Conservation (phyloP, 2,888 invertebrate species). For the Lamproptera curius region DNA sequence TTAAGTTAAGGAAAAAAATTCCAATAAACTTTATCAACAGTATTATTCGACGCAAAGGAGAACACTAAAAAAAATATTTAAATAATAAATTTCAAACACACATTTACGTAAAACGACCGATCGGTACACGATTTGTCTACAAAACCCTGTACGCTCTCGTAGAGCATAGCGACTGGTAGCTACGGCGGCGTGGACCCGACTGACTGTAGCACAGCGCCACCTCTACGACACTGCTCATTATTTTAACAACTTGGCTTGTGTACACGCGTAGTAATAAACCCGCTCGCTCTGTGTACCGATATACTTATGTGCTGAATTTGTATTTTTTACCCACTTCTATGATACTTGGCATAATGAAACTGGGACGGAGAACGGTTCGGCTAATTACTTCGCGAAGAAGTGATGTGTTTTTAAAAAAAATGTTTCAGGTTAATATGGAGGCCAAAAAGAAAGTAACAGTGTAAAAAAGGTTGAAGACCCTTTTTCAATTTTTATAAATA, state of each 20-base stretch:
- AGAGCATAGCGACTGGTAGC: conserved; percentile 15
- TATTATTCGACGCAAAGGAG: neutral
- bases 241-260: conserved; percentile 2
- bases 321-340: no score
- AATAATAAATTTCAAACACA: neutral
- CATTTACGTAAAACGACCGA: neutral
- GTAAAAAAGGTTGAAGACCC: no score
- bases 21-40: conserved; percentile 21
- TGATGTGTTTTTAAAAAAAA: no score
- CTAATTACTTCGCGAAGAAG: no score
- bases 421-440: no score
- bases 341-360: no score
- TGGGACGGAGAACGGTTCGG: no score
- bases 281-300: neutral
- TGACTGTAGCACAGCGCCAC: conserved; percentile 31
- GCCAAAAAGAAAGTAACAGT: no score
- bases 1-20: no score
- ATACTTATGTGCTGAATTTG: neutral
- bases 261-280: conserved; percentile 1
- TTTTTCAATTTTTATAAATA: no score
- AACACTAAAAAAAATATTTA: neutral
- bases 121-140: conserved; percentile 4
- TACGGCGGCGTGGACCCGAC: conserved; percentile 28
- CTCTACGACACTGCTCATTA: conserved; percentile 13
- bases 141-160: neutral